Base-by-base conservation (phyloP, 2,797 vertebrate species). In the Crocidura indochinensis region DNA sequence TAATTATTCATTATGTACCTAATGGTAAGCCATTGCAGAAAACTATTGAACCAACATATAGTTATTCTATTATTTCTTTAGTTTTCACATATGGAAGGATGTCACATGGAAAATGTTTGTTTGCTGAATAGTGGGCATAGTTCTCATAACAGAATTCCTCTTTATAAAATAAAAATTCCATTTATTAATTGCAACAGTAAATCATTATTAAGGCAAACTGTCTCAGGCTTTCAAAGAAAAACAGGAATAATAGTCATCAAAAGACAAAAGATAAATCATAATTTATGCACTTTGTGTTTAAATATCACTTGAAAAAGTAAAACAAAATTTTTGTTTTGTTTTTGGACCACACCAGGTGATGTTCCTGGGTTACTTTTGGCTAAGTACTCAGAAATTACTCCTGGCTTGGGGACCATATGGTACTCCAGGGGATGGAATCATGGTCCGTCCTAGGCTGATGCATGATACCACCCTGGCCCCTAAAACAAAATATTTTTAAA, bases 271-370 rank as follows among this genome's bases (percentile, higher is more conserved):
- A 10, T 44, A 77, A 49, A 76, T 20, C 47, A 84, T 80, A 84
- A 91, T 83, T 86, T 56, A 75, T 7, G 8, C 14, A 79, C 51
- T 19, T 88, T 11, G 83, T 88, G 8, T 22, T 67, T 65, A 85
- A 79, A 65, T 82, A 38, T 29, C 15, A 69, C 81, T 73, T 49
- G 67, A 79, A 95, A 88, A 92, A 46, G 79, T 26, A 49, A 78
- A 88, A 15, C 27, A 51, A 5, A 38, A 2, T 38, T 38, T 38
- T 38, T 38, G 38, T 38, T 38, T 38, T 38, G 38, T 38, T 38
- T 38, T 38, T 38, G 38, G 38, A 5, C 38, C 38, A 38, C 38
- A 38, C 38, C 38, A 38, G 38, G 38, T 38, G 38, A 38, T 38
- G 38, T 5, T 38, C 5, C 38, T 38, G 38, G 38, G 38, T 38